Evolutionary conservation across 2,113 vertebrate species (phyloP), one percentile per base, ranked within the genome.

Genomic region (Pygoscelis antarcticus): DNA sequence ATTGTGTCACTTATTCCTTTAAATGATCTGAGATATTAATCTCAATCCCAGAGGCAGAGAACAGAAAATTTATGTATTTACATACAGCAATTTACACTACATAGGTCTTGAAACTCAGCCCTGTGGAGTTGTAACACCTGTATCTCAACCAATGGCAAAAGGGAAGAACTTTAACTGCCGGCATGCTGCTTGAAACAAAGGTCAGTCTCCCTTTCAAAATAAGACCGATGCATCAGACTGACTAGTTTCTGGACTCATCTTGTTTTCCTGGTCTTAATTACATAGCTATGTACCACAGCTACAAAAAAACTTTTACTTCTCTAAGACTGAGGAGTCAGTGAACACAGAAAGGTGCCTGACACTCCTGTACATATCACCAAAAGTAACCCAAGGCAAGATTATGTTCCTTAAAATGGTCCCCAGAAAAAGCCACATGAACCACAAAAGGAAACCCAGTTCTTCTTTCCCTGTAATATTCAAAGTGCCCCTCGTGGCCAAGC

Each of bases 281-380:
- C 47, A 34, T 32, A 84, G 10, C 68, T 93, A 30, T n/a, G 30
- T 64, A 58, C 10, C 46, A 80, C 15, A 62, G 11, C 20, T 78
- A 47, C 34, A 32, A 18, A 87, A 89, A 58, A 15, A 0, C 4
- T 65, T 55, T 65, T 51, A 49, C 18, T 82, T 66, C 27, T 61
- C 21, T 55, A 69, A 71, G 10, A 52, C 2, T 0, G 1, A 61
- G 17, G 30, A 47, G 6, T 36, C 17, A n/a, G 29, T 7, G 8
- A 75, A 75, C 3, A 6, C 36, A 32, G 30, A 62, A 80, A 65
- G 16, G 13, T 81, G 12, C 26, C 42, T 74, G 49, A 55, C 18
- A 32, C 17, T 95, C 25, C 26, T 2, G 1, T 32, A 42, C 29
- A 5, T 69, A 51, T 51, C 36, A 52, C 7, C 21, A 72, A 68